Conservation (phyloP, 2,888 invertebrate genomes). For the Rhingia campestris region DNA sequence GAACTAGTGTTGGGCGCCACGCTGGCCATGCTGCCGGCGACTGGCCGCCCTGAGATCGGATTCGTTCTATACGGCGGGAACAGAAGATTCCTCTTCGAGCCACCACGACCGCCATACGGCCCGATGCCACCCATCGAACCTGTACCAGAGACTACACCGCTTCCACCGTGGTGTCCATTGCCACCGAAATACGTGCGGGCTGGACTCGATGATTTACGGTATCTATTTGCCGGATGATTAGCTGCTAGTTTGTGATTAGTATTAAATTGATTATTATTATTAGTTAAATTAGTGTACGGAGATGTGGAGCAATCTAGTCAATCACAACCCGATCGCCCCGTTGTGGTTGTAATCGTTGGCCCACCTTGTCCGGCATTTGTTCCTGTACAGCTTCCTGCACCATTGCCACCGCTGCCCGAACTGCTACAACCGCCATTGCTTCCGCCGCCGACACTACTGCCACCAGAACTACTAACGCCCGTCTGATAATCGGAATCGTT, state of each 20-base stretch:
- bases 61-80: constrained; percentile 80
- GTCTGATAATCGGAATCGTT: constrained; percentile 87
- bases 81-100: constrained; percentile 79
- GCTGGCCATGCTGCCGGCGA: constrained; percentile 79
- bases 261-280: constrained; percentile 79
- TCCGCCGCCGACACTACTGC: constrained; percentile 71
- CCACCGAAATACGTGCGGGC: constrained; percentile 85
- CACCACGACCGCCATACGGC: constrained; percentile 77
- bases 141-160: constrained; percentile 75
- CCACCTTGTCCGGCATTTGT: constrained; percentile 81
- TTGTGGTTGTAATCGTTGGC: constrained; percentile 82
- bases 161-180: constrained; percentile 76
- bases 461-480: constrained; percentile 76
- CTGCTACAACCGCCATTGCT: constrained; percentile 75
- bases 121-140: constrained; percentile 78
- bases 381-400: constrained; percentile 78
- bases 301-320: constrained; percentile 91
- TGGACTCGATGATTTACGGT: constrained; percentile 87
- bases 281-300: constrained; percentile 77
- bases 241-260: constrained; percentile 82
- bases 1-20: constrained; percentile 76
- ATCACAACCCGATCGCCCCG: constrained; percentile 85
- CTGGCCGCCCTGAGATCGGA: constrained; percentile 77
- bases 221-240: constrained; percentile 84
- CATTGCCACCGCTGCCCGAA: constrained; percentile 71